Conservation (phyloP, 2,797 vertebrate species). For the Gymnothorax javanicus region DNA sequence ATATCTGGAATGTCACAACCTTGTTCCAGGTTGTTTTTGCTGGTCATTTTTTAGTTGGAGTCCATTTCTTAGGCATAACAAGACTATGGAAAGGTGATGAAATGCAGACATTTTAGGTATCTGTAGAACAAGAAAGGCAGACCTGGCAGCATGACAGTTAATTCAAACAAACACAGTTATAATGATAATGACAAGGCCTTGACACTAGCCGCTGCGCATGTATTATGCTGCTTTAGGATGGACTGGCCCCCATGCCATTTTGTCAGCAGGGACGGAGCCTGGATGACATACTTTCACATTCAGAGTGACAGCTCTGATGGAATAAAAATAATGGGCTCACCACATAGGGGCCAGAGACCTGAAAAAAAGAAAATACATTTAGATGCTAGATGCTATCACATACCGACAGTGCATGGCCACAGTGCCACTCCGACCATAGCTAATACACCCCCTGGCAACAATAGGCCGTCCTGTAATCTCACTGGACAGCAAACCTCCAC, state of each 20-base stretch:
- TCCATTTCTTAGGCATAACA: too few relatives aligned
- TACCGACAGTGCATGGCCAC: conserved; percentile 70
- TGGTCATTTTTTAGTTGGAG: background rate
- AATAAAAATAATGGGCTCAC: conserved; percentile 70
- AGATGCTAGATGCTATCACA: conserved; percentile 77
- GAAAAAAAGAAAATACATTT: conserved; percentile 71
- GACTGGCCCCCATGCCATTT: conserved; percentile 57
- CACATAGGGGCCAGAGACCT: conserved; percentile 72
- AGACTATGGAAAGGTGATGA: background rate
- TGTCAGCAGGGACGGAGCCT: conserved; percentile 68
- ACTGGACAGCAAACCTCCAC: conserved; percentile 72
- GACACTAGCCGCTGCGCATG: conserved; percentile 48
- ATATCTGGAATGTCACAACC: background rate
- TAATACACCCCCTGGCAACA: conserved; percentile 71
- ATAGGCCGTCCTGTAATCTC: conserved; percentile 74
- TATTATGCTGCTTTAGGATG: conserved; percentile 49
- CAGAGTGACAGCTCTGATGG: conserved; percentile 75
- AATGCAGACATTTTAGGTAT: background rate
- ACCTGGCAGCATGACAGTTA: background rate
- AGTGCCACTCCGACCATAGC: conserved; percentile 60
- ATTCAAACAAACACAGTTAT: background rate
- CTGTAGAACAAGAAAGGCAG: background rate
- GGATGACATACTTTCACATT: conserved; percentile 65
- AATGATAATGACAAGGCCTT: conserved; percentile 31
- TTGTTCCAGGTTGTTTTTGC: background rate